phyloP scores from a whole-genome alignment of 1,140 invertebrate species.

The Papilio polytes region DNA sequence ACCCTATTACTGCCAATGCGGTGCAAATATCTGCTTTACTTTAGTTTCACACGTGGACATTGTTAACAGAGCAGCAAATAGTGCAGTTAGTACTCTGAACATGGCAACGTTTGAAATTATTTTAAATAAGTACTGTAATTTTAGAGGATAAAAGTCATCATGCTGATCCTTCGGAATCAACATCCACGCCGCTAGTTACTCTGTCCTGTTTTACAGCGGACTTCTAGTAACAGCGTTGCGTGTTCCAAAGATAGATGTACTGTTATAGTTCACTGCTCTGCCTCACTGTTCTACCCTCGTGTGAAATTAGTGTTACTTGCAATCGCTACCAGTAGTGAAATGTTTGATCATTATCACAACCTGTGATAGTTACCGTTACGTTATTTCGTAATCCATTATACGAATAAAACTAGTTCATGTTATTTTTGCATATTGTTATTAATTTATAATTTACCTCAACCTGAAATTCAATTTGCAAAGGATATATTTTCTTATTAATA shows the following conservation, averaged over 20 bases:
- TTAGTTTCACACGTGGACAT: background rate
- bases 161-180: too few relatives aligned
- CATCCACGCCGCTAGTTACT: too few relatives aligned
- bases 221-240: too few relatives aligned
- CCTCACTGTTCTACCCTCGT: background rate
- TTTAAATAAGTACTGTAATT: too few relatives aligned
- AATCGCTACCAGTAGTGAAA: constrained; percentile 1
- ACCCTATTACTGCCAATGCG: constrained; percentile 1
- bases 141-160: too few relatives aligned
- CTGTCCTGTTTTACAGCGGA: too few relatives aligned
- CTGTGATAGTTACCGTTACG: constrained; percentile 7
- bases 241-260: background rate
- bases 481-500: too few relatives aligned
- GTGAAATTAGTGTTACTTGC: background rate
- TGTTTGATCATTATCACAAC: background rate
- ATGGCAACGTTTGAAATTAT: too few relatives aligned
- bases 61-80: background rate
- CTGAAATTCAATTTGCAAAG: too few relatives aligned
- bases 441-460: background rate
- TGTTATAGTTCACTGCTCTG: background rate
- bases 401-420: background rate
- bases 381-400: background rate
- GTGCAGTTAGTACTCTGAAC: background rate
- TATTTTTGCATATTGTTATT: background rate
- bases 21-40: background rate